Evolutionary conservation across 2,113 vertebrate genomes (phyloP), one percentile per base, ranked within the genome.

Genomic region (Carettochelys insculpta): DNA sequence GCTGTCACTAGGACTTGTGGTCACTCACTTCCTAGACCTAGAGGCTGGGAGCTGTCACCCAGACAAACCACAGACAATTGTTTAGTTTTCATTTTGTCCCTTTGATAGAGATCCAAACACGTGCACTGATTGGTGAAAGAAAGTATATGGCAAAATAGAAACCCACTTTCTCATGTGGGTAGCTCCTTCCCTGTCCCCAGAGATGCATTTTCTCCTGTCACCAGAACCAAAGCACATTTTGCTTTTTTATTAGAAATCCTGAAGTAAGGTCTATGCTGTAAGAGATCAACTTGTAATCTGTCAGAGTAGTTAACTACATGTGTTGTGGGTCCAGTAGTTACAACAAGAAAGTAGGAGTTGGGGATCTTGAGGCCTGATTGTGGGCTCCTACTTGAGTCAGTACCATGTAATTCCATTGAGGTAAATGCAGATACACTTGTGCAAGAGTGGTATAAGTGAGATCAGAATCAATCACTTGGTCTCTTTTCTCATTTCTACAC

Each of bases 1-100:
- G 86, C 71, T 89, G 90, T 83, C 84, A 29, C 12, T 85, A 77
- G 90, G 11, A 80, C 90, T 65, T 0, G 12, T 0, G 25, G 85
- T 82, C 85, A 3, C 91, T 87, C 84, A 19, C 82, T 96, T 95
- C 95, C 88, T 96, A 86, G 91, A 92, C 93, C 87, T 91, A 93
- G 93, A 95, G 94, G 83, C 90, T 91, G 80, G 77, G 93, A 43
- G 87, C 87, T 94, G 87, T 85, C 56, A 76, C 56, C 31, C 86
- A 56, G 95, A 92, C 93, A 94, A 94, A 75, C 52, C 24, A 2
- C 58, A 90, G 79, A 85, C 94, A 95, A 89, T 86, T 91, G 77
- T 3, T 88, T 17, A 76, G 53, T 91, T 94, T 94, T 77, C 86
- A 83, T 93, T 96, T 90, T 83, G 88, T 89, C 89, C 83, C 84